Percentiles rank a stretch among this genome's conserved stretches.
phyloP scores from a whole-genome alignment of 2,113 vertebrate genomes.

The Dasyurus viverrinus region DNA sequence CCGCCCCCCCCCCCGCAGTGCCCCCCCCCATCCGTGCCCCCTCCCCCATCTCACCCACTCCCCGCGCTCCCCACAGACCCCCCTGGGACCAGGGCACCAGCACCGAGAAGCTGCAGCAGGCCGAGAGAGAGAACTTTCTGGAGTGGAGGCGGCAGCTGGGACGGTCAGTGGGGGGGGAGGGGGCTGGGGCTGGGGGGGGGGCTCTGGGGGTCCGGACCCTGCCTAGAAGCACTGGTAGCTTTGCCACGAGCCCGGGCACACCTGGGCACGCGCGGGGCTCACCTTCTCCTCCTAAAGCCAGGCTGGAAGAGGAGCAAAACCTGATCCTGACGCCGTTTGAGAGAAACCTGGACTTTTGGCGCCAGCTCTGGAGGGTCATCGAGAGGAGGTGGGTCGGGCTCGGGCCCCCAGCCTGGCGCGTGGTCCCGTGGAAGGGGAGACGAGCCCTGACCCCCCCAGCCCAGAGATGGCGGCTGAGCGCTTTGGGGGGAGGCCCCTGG shows the following conservation, averaged over 20 bases:
- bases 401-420: not conserved
- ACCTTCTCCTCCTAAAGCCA: constrained; percentile 77
- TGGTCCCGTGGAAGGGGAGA: no score
- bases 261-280: no score
- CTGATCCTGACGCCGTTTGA: constrained; percentile 97
- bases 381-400: constrained; percentile 91
- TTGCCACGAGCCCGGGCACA: no score
- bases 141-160: constrained; percentile 94
- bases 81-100: constrained; percentile 92
- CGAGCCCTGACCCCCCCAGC: no score
- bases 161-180: constrained; percentile 81
- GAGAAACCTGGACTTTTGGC: constrained; percentile 98
- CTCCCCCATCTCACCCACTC: not conserved
- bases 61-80: constrained; percentile 83
- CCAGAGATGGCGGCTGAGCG: no score
- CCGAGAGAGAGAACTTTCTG: constrained; percentile 94
- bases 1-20: no score
- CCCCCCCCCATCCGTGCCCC: not conserved
- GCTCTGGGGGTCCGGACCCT: no score
- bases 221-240: no score
- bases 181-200: no score
- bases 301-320: constrained; percentile 96
- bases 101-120: constrained; percentile 89
- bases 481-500: no score
- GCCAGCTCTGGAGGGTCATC: constrained; percentile 98